phyloP scores from a whole-genome alignment of 2,888 invertebrate genomes.

The Nomada fabriciana region DNA sequence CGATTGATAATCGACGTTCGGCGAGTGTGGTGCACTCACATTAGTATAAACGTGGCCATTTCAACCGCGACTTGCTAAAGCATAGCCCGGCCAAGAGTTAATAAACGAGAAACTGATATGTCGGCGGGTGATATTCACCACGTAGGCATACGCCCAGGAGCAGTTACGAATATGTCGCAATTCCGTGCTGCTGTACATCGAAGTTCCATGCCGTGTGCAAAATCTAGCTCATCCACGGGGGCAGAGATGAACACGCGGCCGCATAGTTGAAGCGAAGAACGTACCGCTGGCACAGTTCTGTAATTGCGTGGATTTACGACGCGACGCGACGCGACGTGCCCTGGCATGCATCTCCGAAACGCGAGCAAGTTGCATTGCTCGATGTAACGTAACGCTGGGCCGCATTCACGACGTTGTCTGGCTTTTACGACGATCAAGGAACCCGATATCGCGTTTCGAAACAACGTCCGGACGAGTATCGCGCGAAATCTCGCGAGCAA shows the following conservation, averaged over 20 bases:
- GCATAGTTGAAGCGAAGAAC: constrained; percentile 33
- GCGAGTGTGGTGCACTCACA: background rate
- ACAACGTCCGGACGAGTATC: constrained; percentile 21
- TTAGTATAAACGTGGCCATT: background rate
- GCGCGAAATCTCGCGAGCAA: constrained; percentile 18
- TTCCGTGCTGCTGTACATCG: background rate
- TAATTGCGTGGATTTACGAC: constrained; percentile 63
- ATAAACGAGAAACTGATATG: constrained; percentile 32
- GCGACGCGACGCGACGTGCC: constrained; percentile 36
- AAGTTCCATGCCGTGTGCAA: constrained; percentile 4
- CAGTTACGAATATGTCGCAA: constrained; percentile 19
- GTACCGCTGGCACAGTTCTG: constrained; percentile 46
- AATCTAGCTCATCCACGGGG: background rate
- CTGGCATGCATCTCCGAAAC: constrained; percentile 54
- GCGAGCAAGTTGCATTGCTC: constrained; percentile 39
- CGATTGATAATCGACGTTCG: constrained; percentile 6
- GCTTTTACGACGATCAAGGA: constrained; percentile 47
- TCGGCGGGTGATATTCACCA: constrained; percentile 3
- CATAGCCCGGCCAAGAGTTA: constrained; percentile 6
- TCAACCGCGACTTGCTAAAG: background rate
- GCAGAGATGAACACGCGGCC: constrained; percentile 1
- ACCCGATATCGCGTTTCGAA: constrained; percentile 29
- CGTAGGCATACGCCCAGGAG: background rate
- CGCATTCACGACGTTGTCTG: constrained; percentile 20
- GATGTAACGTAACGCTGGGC: constrained; percentile 2